These are phyloP conservation scores for Aviceda subcristata DNA, from an alignment of 2,113 vertebrate species.

Conservation along the genomic window DNA sequence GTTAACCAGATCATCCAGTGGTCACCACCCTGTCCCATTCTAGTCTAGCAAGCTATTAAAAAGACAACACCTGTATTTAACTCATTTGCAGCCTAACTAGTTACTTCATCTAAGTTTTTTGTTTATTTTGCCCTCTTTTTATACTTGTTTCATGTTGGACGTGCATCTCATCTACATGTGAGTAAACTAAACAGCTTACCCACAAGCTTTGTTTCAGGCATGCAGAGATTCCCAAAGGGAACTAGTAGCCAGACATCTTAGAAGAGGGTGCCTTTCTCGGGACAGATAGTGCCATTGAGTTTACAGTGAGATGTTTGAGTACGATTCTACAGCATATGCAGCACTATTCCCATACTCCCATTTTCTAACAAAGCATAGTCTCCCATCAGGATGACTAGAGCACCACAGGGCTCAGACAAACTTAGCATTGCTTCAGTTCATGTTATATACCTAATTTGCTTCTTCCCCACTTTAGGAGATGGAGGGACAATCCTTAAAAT, in stretches of 20 bases:
- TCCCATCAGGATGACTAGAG: background rate
- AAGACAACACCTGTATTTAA: background rate
- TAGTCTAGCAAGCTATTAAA: background rate
- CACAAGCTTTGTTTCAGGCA: background rate
- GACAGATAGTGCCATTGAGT: background rate
- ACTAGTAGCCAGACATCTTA: background rate
- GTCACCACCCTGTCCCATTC: background rate
- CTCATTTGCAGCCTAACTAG: background rate
- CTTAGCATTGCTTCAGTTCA: background rate
- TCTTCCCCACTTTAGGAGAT: background rate
- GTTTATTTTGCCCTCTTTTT: background rate
- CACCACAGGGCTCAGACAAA: background rate
- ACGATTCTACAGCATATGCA: background rate
- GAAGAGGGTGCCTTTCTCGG: background rate
- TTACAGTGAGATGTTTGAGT: background rate
- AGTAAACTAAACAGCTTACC: background rate
- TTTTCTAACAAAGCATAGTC: background rate
- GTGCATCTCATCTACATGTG: background rate
- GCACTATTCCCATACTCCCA: background rate
- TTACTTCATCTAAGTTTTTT: background rate
- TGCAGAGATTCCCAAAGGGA: background rate
- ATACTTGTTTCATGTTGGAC: background rate
- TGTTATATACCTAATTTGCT: background rate
- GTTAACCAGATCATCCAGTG: background rate
- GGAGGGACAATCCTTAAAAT: background rate